Conservation (phyloP, 2,113 vertebrate genomes). For the Xyrauchen texanus region DNA sequence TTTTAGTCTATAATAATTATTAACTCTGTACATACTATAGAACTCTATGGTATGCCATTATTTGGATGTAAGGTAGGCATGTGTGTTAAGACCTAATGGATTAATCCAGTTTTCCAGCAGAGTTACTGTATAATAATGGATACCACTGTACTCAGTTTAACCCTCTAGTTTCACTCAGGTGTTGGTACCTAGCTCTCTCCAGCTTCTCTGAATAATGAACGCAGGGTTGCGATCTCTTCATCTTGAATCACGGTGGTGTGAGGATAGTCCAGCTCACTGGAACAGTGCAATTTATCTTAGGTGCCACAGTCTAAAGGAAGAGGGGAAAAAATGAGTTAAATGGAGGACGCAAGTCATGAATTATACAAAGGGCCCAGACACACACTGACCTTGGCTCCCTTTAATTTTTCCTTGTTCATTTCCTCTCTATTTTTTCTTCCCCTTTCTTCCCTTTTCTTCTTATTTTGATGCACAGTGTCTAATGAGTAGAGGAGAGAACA, state of each 20-base stretch:
- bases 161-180: constrained; percentile 21
- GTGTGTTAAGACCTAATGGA: not conserved
- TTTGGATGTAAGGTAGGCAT: too few relatives aligned
- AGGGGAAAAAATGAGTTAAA: constrained; percentile 61
- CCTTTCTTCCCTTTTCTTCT: not conserved
- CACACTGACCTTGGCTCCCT: constrained; percentile 56
- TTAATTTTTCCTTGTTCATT: constrained; percentile 8
- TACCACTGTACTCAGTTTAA: not conserved
- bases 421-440: not conserved
- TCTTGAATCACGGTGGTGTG: constrained; percentile 63
- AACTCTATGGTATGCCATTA: too few relatives aligned
- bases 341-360: constrained; percentile 68
- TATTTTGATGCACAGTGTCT: not conserved
- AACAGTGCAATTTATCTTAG: constrained; percentile 66
- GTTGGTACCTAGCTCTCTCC: constrained; percentile 14
- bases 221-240: constrained; percentile 63
- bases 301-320: not conserved
- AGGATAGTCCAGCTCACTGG: constrained; percentile 59
- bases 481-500: not conserved
- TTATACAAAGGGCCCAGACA: constrained; percentile 66
- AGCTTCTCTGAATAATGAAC: constrained; percentile 48
- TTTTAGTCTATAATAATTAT: too few relatives aligned
- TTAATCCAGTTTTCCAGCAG: not conserved
- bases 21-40: too few relatives aligned
- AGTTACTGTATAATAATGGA: not conserved